Base-by-base conservation (phyloP, 2,113 vertebrate genomes). In the Beaufortia kweichowensis region DNA sequence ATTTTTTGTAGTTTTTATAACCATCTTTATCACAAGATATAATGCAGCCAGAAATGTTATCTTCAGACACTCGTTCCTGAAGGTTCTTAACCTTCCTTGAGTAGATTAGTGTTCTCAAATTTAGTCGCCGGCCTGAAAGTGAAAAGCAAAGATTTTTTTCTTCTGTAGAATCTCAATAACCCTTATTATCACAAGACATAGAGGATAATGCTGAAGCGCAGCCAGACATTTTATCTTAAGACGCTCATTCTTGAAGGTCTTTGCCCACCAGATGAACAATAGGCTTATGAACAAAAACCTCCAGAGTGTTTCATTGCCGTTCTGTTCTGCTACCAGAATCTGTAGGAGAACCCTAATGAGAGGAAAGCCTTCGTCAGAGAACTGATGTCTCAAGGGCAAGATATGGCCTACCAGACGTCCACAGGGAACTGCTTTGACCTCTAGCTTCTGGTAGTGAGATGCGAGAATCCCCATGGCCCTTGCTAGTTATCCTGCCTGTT, bases 401-500 rank as follows among this genome's bases (percentile, higher is more conserved):
- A 39, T 59, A 67, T 28, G 46, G 56, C 59, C 67, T 56, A 21
- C 33, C 56, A 48, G 29, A 53, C 17, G 7, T 77, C 74, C 62
- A 19, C 74, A 43, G 55, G 56, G 77, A 63, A 61, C 67, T 73
- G 69, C 78, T 62, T 73, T 43, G 74, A 83, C 77, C 81, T 83
- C 68, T 24, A 57, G 78, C 77, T 79, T 26, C 67, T 71, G 68
- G 57, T 3, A 39, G 82, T 63, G 79, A 82, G 79, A 87, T 87
- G 76, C 74, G 86, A 77, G 70, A 75, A 71, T 61, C 76, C 82
- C 77, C 78, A 29, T 71, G 81, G 85, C 83, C 74, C 70, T 74
- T 72, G 75, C 46, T 85, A 76, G 80, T 87, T 82, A 83, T 79
- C 60, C 83, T 66, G 59, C 17, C 76, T 68, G 60, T 73, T 85